These are phyloP conservation scores for Dipodomys ordii DNA, from an alignment of 2,113 vertebrate genomes.

Conservation along the genomic window DNA sequence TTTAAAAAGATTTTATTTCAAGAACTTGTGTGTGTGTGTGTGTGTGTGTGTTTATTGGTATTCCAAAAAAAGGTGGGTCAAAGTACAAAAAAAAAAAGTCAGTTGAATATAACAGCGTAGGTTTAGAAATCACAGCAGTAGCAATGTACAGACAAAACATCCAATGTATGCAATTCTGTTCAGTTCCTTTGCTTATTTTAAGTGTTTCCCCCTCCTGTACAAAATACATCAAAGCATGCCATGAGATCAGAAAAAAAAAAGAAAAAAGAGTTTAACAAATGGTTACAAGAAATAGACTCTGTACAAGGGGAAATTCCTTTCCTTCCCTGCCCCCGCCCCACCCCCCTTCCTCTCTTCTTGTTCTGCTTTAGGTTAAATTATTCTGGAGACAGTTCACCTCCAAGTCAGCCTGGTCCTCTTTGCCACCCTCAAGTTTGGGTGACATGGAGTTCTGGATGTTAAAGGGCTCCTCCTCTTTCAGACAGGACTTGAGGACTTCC, in stretches of 20 bases:
- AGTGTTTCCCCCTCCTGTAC: slow-evolving; percentile 87
- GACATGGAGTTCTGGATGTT: slow-evolving; percentile 97
- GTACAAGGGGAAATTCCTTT: slow-evolving; percentile 66
- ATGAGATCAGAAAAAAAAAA: slow-evolving; percentile 83
- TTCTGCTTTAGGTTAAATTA: slow-evolving; percentile 92
- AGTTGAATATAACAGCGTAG: slow-evolving; percentile 90
- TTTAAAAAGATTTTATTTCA: slow-evolving; percentile 95
- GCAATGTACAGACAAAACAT: slow-evolving; percentile 82
- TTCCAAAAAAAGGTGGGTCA: slow-evolving; percentile 92
- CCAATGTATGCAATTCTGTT: slow-evolving; percentile 81
- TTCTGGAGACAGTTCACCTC: slow-evolving; percentile 98
- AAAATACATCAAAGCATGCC: slow-evolving; percentile 98
- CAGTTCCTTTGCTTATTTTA: slow-evolving; percentile 83
- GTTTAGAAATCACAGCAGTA: slow-evolving; percentile 96
- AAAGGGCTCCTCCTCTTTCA: slow-evolving; percentile 95
- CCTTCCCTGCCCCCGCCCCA: neutral
- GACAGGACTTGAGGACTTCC: slow-evolving; percentile 95
- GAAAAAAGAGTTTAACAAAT: slow-evolving; percentile 72
- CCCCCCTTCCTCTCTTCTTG: neutral
- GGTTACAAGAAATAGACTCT: slow-evolving; percentile 71
- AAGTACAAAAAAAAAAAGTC: slow-evolving; percentile 98
- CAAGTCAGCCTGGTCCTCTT: slow-evolving; percentile 91
- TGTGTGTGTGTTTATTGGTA: slow-evolving; percentile 86
- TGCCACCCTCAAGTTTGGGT: slow-evolving; percentile 94
- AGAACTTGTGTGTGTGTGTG: slow-evolving; percentile 76